Evolutionary conservation across 2,797 vertebrate species (phyloP), one percentile per base, ranked within the genome.

Genomic region (Eospalax fontanierii): DNA sequence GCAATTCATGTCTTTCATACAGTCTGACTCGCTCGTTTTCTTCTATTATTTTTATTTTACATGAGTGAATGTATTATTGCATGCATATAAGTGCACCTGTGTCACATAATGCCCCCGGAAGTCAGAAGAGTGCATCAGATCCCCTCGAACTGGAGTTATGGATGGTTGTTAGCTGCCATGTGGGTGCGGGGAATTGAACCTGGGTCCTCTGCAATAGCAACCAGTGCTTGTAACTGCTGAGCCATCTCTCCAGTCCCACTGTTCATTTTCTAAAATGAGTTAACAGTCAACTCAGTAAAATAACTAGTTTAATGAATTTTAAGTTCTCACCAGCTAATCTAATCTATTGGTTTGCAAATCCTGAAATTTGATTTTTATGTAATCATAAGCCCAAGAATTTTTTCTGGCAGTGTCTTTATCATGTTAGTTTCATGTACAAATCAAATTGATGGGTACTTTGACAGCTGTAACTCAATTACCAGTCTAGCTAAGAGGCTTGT

Each of bases 361-460:
- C 88, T 80, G 46, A 76, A 71, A 79, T 71, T 83, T 90, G 50
- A 79, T 88, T 73, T 88, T 74, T 57, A 75, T 71, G 30, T 78
- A 54, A 61, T 24, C 68, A 30, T 83, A 76, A 90, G 86, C 2
- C 43, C n/a, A 61, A 68, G 18, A 89, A 35, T 35, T 50, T 66
- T 89, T 75, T 2, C 33, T 40, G 78, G n/a, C 66, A 83, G 86
- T 90, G 54, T 84, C 86, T 95, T 82, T 90, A 95, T 96, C 65
- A 74, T 93, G 91, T 89, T 91, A 66, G 43, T 88, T 91, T 93
- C 57, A 75, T 33, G 35, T 82, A 76, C 70, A 89, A 86, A 90
- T 96, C 82, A 95, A 76, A 88, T 74, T 59, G 85, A 76, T 65
- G 84, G 91, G 68, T 75, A 93, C 43, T 50, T 74, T 92, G 89